Percentiles rank a stretch among this genome's conserved stretches.
These are phyloP conservation scores for Agrypnia vestita DNA, from an alignment of 1,140 invertebrate genomes.

Conservation along the genomic window DNA sequence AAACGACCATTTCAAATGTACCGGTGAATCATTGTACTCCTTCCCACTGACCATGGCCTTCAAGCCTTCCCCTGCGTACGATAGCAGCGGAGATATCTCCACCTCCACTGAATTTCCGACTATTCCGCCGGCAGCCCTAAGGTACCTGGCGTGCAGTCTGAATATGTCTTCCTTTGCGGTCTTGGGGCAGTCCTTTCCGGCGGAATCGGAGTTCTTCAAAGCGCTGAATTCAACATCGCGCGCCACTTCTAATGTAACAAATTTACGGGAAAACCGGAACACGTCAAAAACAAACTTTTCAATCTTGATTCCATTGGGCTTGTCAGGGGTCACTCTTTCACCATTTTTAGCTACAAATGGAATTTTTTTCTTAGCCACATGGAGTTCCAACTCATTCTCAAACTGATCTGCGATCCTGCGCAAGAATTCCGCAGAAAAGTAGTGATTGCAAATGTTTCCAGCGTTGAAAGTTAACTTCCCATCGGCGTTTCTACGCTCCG, in stretches of 20 bases:
- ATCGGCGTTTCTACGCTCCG: slow-evolving; percentile 84
- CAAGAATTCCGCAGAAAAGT: slow-evolving; percentile 93
- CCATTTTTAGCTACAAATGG: slow-evolving; percentile 87
- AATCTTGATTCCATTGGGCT: slow-evolving; percentile 97
- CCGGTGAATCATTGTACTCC: slow-evolving; percentile 79
- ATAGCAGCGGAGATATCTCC: slow-evolving; percentile 94
- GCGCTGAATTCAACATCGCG: slow-evolving; percentile 97
- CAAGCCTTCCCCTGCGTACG: slow-evolving; percentile 92
- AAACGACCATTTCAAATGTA: slow-evolving; percentile 61
- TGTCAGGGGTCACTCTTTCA: slow-evolving; percentile 81
- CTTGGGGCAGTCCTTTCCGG: slow-evolving; percentile 91
- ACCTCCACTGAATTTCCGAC: slow-evolving; percentile 81
- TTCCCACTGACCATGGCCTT: slow-evolving; percentile 78
- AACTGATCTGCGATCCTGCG: slow-evolving; percentile 76
- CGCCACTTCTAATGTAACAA: slow-evolving; percentile 94
- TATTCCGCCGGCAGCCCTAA: slow-evolving; percentile 88
- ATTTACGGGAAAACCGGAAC: slow-evolving; percentile 92
- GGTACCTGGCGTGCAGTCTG: slow-evolving; percentile 87
- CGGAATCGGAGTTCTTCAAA: slow-evolving; percentile 93
- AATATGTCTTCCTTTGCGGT: slow-evolving; percentile 88
- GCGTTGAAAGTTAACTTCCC: slow-evolving; percentile 92
- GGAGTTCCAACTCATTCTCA: slow-evolving; percentile 87
- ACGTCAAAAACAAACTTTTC: slow-evolving; percentile 99
- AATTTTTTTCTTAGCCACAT: slow-evolving; percentile 99
- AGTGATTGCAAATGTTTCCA: slow-evolving; percentile 99